phyloP scores from a whole-genome alignment of 2,888 invertebrate species.

The Polyploca ridens region DNA sequence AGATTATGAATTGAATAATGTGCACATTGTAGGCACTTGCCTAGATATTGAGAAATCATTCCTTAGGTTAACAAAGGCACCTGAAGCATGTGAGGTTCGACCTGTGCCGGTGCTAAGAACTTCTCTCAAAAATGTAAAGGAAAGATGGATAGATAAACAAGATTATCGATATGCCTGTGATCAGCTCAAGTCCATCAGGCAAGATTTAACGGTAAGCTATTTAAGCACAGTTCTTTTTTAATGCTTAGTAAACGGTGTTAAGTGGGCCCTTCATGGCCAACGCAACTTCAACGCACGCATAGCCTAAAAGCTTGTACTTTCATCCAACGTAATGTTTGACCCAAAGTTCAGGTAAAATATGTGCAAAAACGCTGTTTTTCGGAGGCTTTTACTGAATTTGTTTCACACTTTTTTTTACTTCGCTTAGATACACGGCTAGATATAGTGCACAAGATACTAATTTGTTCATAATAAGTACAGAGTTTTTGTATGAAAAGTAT shows the following conservation, averaged over 20 bases:
- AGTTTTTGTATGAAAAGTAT: too few species aligned
- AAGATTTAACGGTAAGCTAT: constrained; percentile 96
- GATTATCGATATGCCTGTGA: constrained; percentile 99
- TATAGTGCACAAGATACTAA: too few species aligned
- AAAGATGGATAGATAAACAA: constrained; percentile 94
- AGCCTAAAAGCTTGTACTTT: too few species aligned
- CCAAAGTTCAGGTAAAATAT: too few species aligned
- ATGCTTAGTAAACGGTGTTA: neutral
- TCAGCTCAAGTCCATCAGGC: constrained; percentile 98
- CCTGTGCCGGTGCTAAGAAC: constrained; percentile 93
- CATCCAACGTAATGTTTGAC: too few species aligned
- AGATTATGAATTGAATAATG: constrained; percentile 93
- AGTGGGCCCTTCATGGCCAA: too few species aligned
- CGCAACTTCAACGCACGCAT: too few species aligned
- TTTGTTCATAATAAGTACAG: too few species aligned
- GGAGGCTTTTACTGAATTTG: too few species aligned
- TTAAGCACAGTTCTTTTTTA: neutral
- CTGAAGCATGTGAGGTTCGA: constrained; percentile 95
- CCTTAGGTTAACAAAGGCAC: constrained; percentile 97
- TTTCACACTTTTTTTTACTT: too few species aligned
- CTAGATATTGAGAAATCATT: constrained; percentile 98
- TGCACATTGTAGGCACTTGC: constrained; percentile 97
- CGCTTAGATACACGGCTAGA: too few species aligned
- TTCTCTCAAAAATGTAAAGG: constrained; percentile 95
- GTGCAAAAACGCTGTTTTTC: too few species aligned